Base-by-base conservation (phyloP, 2,888 invertebrate species). In the Sinhomidia bicolor region DNA sequence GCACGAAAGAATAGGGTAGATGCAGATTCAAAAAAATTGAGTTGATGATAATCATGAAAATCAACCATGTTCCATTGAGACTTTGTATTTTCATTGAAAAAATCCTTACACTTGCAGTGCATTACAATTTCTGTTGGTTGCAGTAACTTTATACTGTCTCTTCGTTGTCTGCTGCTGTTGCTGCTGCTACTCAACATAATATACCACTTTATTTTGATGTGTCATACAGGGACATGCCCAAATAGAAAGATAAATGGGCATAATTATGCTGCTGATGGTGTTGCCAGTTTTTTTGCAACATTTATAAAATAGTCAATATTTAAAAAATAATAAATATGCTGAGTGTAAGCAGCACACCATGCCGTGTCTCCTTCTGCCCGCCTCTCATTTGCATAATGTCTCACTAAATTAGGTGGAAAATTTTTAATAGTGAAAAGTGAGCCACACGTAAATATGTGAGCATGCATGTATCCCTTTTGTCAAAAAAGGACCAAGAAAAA, bases 181-280 rank as follows among this genome's bases (percentile, higher is more conserved):
- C 4, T 51, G 51, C 51, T n/a, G 29, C 29, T 62, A 23, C 47
- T 71, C 47, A 44, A 41, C 68, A 20, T 41, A 65, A 7, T 36
- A 71, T 12, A 12, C 1, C 10, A 41, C 10, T 44, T 41, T 71
- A 17, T 71, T 71, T 44, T 71, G 71, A 47, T 44, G 71, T 47
- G 71, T 47, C 71, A 23, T 71, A 41, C 1, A 47, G 71, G 44
- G 71, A 71, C 44, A 71, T 71, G 44, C 71, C 41, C 71, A 71
- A 47, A 47, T 71, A n/a, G 44, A 71, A 71, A 71, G 71, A 44
- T 71, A 44, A 71, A 71, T 71, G 47, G 41, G 14, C 71, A 29
- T 47, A 47, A 71, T 71, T 71, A 71, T 71, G 71, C 71, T 71
- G 47, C 62, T 57, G 57, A 29, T 65, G 36, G 36, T 65, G 36